Evolutionary conservation across 2,797 vertebrate genomes (phyloP), one percentile per base, ranked within the genome.

Genomic region (Crax fasciolata): DNA sequence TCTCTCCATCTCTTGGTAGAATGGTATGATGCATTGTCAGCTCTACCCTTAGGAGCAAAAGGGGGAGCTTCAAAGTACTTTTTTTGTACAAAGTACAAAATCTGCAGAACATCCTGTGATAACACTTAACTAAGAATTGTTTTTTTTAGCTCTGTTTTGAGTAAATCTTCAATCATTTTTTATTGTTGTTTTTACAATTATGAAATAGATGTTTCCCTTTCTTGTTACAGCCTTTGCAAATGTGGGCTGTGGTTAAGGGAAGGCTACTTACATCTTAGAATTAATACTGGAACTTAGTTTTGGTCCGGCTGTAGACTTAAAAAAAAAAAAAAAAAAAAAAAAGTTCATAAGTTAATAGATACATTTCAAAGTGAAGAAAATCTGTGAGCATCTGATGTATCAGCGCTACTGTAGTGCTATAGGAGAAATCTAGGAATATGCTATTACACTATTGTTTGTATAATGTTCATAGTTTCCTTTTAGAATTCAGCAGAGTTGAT

Each of bases 251-350:
- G 25, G 15, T 63, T 8, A 25, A 51, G 28, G 38, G 55, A 79
- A 8, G 49, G 19, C 27, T 57, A 30, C 49, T 68, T 24, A 2
- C 1, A 1, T 6, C 0, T 19, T 39, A 51, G 23, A 27, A 4
- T 13, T 21, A 44, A 44, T 39, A 35, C 15, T 51, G 10, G 3
- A 62, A 51, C 5, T 8, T 59, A 0, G 0, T 51, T 83, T 79
- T 23, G 12, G 23, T 49, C 17, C 11, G 14, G 43, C 71, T 71
- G 3, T 23, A 63, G 44, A 10, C 70, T 35, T 35, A 35, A 35
- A 8, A 8, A 35, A 9, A 38, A 51, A 8, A 8, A 35, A 9
- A 38, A 51, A 24, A 16, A 72, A 61, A 5, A 27, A 71, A 78
- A 61, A 4, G 12, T 32, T 73, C 5, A 10, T 16, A 76, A 58